Evolutionary conservation across 2,113 vertebrate species (phyloP), one percentile per base, ranked within the genome.

Genomic region (Paramisgurnus dabryanus): DNA sequence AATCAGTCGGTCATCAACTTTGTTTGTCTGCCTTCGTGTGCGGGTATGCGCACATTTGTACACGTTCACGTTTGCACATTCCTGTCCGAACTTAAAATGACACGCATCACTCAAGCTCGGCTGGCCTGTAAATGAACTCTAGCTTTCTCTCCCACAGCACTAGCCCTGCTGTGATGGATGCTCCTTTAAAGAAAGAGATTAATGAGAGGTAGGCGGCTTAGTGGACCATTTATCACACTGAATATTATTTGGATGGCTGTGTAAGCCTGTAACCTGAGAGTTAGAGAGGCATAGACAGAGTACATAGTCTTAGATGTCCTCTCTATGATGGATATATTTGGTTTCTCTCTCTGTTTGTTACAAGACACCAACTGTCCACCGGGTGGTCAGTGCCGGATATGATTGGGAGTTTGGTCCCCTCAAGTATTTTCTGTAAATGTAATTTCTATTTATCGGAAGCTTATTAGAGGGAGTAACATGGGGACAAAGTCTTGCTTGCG

Each of bases 201-300:
- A 98, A 99, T 99, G 96, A 97, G 93, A 94, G 96, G 95, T 96
- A 96, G 93, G 87, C 93, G 94, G 93, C 95, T 94, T 93, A 92
- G 95, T 94, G 95, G 91, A 91, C 95, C 96, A 97, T 99, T 97
- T 95, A 97, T 99, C 97, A 99, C 94, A 93, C 94, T 94, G 96
- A 96, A 98, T 98, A 98, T 98, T 98, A 98, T 98, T 99, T 98
- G 96, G 97, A 97, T 95, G 94, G 94, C 95, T 92, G 92, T 95
- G 95, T 95, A 96, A 95, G 96, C 95, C 95, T 96, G 97, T 96
- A 97, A 98, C 96, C 93, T 95, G 97, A 98, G 96, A 96, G 93
- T 93, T 90, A 93, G 95, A 93, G 92, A 92, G 89, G 94, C 91
- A 89, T 91, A 94, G 94, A 94, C 93, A 93, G 93, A 93, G 94